These are phyloP conservation scores for Bergia sp. DNA, from an alignment of 92 coral and sea anemone genomes.

Conservation along the genomic window DNA sequence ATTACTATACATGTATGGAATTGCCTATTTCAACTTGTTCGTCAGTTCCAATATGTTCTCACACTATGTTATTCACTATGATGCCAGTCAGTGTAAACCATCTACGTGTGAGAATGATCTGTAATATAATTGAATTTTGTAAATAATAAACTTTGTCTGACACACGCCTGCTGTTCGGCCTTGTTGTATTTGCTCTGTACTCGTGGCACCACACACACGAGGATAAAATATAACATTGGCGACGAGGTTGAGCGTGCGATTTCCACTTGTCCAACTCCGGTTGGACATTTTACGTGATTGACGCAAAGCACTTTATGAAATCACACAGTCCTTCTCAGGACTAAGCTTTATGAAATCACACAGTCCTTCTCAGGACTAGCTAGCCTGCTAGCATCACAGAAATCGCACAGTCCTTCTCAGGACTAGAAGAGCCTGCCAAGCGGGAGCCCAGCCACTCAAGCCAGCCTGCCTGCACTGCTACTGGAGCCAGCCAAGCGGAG, in stretches of 20 bases:
- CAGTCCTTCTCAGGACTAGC: not conserved
- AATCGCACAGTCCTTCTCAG: not conserved
- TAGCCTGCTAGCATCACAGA: not conserved
- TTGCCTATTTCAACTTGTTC: not conserved
- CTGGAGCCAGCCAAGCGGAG: not conserved
- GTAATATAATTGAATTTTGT: not conserved
- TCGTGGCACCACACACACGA: not conserved
- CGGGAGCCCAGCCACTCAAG: not conserved
- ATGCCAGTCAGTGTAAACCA: not conserved
- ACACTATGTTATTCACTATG: not conserved
- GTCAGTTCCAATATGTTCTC: not conserved
- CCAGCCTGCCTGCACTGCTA: not conserved
- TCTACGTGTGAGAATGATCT: not conserved
- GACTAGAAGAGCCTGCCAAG: not conserved
- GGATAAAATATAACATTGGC: not conserved
- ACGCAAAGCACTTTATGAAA: not conserved
- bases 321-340: not conserved
- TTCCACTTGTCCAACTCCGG: not conserved
- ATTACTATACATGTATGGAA: not conserved
- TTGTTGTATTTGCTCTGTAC: not conserved
- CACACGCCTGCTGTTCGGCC: constrained; percentile 1
- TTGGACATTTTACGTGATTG: not conserved
- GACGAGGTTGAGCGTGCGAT: not conserved
- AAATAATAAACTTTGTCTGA: not conserved
- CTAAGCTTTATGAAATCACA: not conserved